phyloP scores from a whole-genome alignment of 2,797 vertebrate species.

The Myripristis jacobus region DNA sequence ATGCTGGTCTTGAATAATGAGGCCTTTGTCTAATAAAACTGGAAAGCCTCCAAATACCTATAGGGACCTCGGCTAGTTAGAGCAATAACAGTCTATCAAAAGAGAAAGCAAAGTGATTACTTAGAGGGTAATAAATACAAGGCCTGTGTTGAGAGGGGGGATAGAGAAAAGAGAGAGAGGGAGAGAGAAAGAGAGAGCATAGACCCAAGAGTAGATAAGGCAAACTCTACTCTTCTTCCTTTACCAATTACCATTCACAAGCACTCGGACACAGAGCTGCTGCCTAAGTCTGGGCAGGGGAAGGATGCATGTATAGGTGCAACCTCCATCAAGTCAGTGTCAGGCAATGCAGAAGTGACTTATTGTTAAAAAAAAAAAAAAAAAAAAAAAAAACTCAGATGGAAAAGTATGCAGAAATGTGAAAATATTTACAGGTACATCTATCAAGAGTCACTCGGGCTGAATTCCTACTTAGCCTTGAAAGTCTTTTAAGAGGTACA shows the following conservation, averaged over 20 bases:
- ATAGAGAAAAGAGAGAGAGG: slow-evolving; percentile 50
- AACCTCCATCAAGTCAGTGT: not conserved
- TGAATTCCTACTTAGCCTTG: slow-evolving; percentile 43
- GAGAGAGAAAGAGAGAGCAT: slow-evolving; percentile 39
- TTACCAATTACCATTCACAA: slow-evolving; percentile 51
- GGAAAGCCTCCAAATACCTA: slow-evolving; percentile 85
- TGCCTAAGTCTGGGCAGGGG: slow-evolving; percentile 2
- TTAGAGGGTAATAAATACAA: slow-evolving; percentile 84
- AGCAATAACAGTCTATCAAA: slow-evolving; percentile 84
- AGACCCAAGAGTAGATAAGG: slow-evolving; percentile 47
- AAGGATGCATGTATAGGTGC: not conserved
- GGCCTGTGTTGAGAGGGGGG: slow-evolving; percentile 71
- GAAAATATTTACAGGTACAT: slow-evolving; percentile 10
- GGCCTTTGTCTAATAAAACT: slow-evolving; percentile 85
- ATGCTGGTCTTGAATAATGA: slow-evolving; percentile 84
- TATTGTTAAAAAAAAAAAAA: not conserved
- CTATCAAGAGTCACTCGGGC: slow-evolving; percentile 14
- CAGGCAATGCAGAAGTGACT: not conserved
- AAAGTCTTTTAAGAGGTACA: slow-evolving; percentile 41
- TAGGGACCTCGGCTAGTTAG: slow-evolving; percentile 83
- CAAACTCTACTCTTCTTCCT: slow-evolving; percentile 52
- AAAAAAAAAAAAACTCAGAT: not conserved
- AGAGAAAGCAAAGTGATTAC: slow-evolving; percentile 85
- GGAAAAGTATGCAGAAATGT: not conserved
- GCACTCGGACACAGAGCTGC: not conserved